Percentiles rank a stretch among this genome's conserved stretches.
phyloP scores from a whole-genome alignment of 1,140 invertebrate species.

The Tetramorium parvispinum region DNA sequence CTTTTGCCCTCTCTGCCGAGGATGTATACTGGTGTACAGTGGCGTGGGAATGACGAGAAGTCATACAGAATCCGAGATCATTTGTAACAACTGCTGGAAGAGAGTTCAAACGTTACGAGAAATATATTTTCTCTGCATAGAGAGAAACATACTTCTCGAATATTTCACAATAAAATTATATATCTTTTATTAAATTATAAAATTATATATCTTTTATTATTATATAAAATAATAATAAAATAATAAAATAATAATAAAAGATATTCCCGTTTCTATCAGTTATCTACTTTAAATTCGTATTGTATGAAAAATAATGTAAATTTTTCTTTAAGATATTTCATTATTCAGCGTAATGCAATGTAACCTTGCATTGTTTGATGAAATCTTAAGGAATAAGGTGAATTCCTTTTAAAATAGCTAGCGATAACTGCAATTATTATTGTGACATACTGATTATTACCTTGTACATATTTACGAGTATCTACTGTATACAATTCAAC shows the following conservation, averaged over 20 bases:
- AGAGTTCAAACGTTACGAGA: not conserved
- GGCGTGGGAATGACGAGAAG: slow-evolving; percentile 12
- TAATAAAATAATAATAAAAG: not conserved
- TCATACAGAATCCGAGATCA: slow-evolving; percentile 5
- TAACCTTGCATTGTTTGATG: slow-evolving; percentile 26
- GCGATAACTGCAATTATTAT: slow-evolving; percentile 17
- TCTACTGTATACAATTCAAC: not conserved
- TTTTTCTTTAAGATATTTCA: not conserved
- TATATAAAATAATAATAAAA: too few relatives aligned
- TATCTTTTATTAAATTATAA: too few relatives aligned
- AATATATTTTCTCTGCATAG: not conserved
- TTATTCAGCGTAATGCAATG: not conserved
- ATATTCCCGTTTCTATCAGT: not conserved
- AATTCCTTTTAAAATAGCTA: not conserved
- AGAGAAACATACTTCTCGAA: not conserved
- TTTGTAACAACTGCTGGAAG: not conserved
- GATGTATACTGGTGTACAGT: not conserved
- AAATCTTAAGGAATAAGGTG: not conserved
- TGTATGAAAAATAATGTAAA: not conserved
- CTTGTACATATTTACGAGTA: not conserved
- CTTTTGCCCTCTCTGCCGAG: slow-evolving; percentile 42
- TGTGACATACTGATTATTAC: slow-evolving; percentile 9
- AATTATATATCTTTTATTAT: too few relatives aligned
- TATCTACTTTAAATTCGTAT: not conserved
- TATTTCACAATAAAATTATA: slow-evolving; percentile 21